phyloP scores from a whole-genome alignment of 2,113 vertebrate genomes.

The Tachycineta bicolor region DNA sequence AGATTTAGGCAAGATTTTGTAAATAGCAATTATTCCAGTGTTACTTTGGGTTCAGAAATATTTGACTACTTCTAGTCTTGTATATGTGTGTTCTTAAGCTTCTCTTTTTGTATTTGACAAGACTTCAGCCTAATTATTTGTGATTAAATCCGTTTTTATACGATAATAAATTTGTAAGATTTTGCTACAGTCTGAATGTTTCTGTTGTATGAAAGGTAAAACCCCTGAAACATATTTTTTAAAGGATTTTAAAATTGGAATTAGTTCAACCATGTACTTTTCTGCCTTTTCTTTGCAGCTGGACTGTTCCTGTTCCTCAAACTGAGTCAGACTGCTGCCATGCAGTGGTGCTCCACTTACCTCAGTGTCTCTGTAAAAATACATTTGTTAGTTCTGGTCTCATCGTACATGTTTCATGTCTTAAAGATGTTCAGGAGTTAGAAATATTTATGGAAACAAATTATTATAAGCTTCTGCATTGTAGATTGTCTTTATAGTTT shows the following conservation, averaged over 20 bases:
- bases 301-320: not conserved
- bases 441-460: conserved; percentile 25
- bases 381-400: not conserved
- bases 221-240: not conserved
- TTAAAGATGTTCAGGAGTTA: not conserved
- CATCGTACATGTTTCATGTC: not conserved
- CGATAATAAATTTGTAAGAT: conserved; percentile 15
- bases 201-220: not conserved
- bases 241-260: not conserved
- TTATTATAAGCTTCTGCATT: not conserved
- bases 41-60: conserved; percentile 10
- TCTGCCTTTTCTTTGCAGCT: not conserved
- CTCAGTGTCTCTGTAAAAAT: not conserved
- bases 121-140: conserved; percentile 35
- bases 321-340: not conserved
- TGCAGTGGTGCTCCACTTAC: not conserved
- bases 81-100: conserved; percentile 56
- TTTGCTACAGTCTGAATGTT: not conserved
- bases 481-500: not conserved
- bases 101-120: conserved; percentile 61
- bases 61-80: conserved; percentile 41
- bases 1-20: conserved; percentile 24
- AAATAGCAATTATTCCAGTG: not conserved
- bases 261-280: not conserved
- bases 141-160: not conserved